A percentile compares a stretch with the other conserved stretches of the same genome.
Evolutionary conservation across 2,888 invertebrate species (phyloP).

Genomic region (Dendrolimus pini): DNA sequence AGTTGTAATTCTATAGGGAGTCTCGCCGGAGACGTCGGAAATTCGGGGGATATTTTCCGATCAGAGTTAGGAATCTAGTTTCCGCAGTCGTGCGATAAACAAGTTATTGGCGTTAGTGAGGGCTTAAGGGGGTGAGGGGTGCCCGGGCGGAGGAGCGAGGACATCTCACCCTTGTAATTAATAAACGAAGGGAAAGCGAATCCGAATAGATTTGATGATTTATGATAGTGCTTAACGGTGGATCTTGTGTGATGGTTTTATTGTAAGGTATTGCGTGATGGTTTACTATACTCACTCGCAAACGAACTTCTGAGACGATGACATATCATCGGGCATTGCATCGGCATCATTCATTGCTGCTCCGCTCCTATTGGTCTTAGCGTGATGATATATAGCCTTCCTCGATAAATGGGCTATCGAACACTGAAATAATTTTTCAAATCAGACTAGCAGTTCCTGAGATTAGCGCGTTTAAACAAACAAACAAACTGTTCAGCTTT

Average conservation of each 20-base stretch:
- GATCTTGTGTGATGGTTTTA: slow-evolving; percentile 10
- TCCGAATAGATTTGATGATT: slow-evolving; percentile 51
- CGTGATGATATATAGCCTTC: too few relatives aligned
- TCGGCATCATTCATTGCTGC: too few relatives aligned
- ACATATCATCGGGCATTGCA: too few relatives aligned
- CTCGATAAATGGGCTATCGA: too few relatives aligned
- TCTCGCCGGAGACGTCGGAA: slow-evolving; percentile 27
- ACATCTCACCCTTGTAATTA: slow-evolving; percentile 56
- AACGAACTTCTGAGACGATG: too few relatives aligned
- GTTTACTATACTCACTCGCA: not conserved
- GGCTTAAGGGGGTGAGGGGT: slow-evolving; percentile 21
- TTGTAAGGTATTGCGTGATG: not conserved
- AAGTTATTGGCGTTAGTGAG: slow-evolving; percentile 58
- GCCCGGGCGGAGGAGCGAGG: slow-evolving; percentile 14
- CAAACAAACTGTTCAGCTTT: too few relatives aligned
- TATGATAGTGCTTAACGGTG: slow-evolving; percentile 35
- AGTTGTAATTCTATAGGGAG: not conserved
- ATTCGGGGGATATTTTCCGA: slow-evolving; percentile 57
- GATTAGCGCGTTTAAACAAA: too few relatives aligned
- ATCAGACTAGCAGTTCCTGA: too few relatives aligned
- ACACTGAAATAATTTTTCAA: too few relatives aligned
- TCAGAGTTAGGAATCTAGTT: slow-evolving; percentile 60
- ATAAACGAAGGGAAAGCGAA: slow-evolving; percentile 55
- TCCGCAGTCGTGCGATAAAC: slow-evolving; percentile 62
- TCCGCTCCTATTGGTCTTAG: too few relatives aligned